Base-by-base conservation (phyloP, 2,888 invertebrate species). In the Keiferia lycopersicella region DNA sequence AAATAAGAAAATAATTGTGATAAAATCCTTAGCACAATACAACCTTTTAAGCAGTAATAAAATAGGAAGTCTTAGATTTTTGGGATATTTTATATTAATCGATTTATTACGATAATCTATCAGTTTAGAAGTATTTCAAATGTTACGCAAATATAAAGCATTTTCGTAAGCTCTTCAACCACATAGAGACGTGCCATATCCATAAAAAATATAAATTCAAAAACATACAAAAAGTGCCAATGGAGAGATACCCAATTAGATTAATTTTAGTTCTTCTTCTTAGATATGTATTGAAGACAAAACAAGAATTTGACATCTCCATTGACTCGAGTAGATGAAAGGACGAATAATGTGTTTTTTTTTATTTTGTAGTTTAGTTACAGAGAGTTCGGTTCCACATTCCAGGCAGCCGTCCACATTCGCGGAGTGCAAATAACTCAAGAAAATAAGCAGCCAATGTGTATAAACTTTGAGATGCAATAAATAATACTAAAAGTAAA, bases 91-190 rank as follows among this genome's bases (percentile, higher is more conserved):
- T 34, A 2, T 30, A 2, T 6, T 4, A 30, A 30, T 30, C 6
- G 30, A 30, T n/a, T n/a, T n/a, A n/a, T n/a, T n/a, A n/a, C n/a
- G n/a, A n/a, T n/a, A n/a, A 26, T 26, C 26, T 26, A 26, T 26
- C 26, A 26, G 6, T 26, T 26, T 26, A 6, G 26, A 26, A 26
- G 26, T 26, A 26, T 50, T 11, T 53, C 26, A 53, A 53, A 26
- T 12, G 30, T 14, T n/a, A 45, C 22, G 45, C 2, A 30, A 50
- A 26, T 48, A 20, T 10, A 30, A 63, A 66, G 48, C 66, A 61
- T 45, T 22, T 12, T 51, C 53, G 64, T 56, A 56, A 67, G 76
- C 78, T 78, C 78, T 78, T 74, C 75, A 71, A 78, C 74, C 77
- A 60, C 72, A 73, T 72, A 73, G 75, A 66, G 74, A 66, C 74